Base-by-base conservation (phyloP, 1,140 invertebrate species). In the Drosophila ambigua region DNA sequence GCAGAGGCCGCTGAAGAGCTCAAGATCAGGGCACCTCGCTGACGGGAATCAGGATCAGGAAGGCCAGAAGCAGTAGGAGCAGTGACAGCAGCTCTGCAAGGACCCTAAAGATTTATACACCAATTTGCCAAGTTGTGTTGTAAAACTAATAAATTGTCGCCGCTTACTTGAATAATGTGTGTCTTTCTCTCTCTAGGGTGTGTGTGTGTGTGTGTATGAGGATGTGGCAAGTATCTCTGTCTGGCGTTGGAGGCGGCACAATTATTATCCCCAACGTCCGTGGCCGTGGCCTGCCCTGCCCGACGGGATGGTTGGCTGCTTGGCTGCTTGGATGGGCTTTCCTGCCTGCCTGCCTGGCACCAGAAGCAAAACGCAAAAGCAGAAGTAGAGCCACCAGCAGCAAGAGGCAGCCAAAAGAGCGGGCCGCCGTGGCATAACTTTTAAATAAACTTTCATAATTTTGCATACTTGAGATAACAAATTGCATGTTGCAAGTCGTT, bases 371-470 rank as follows among this genome's bases (percentile, higher is more conserved):
- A 2, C 31, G 31, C 28, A 28, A 7, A 7, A 7, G 31, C 31
- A 31, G 31, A 8, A 31, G 31, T 8, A 31, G 31, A 31, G 28
- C 7, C 28, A 31, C 7, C 8, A 31, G 35, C 8, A 31, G 35
- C 35, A 35, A 39, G 5, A 39, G 4, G 61, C 71, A 84, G 65
- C 74, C 73, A 58, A 77, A 84, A 74, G 81, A 61, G 73, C 64
- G 67, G 65, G 64, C 64, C 61, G 64, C 64, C 61, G 81, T 73
- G 80, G 72, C 81, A 78, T 76, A 84, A 84, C 80, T 84, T 84
- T 84, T 84, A 84, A 84, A 84, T 84, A 84, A 84, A 84, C 81
- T 84, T 84, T 84, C 81, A 84, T 84, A 84, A 84, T 84, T 84
- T 84, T 84, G 81, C 81, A 84, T 84, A 84, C 81, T 84, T 84